A percentile compares a stretch with the other conserved stretches of the same genome.
Evolutionary conservation across 2,888 invertebrate genomes (phyloP).

Genomic region (Campopleginae sp.): DNA sequence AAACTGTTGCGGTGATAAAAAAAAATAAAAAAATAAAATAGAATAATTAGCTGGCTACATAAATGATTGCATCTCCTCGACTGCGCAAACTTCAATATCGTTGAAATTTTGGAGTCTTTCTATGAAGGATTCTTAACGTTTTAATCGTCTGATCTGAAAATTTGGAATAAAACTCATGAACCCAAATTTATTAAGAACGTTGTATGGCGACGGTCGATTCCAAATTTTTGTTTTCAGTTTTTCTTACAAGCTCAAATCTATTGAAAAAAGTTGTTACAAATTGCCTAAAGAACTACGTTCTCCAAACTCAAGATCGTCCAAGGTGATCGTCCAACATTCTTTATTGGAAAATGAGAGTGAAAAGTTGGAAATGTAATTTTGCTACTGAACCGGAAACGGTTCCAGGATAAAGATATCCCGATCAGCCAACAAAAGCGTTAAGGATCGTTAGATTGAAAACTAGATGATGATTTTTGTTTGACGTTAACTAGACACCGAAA

Average conservation of each 20-base stretch:
- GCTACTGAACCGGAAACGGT: not conserved
- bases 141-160: not conserved
- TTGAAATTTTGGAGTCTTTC: not conserved
- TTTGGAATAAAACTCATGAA: not conserved
- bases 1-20: not conserved
- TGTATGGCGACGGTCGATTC: no score
- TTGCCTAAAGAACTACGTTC: no score
- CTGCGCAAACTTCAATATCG: not conserved
- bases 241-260: no score
- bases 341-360: not conserved
- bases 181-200: not conserved
- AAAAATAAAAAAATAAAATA: not conserved
- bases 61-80: not conserved
- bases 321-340: no score
- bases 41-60: not conserved
- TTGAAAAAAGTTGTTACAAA: no score
- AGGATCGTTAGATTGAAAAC: not conserved
- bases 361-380: not conserved
- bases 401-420: not conserved
- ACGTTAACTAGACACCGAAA: slow-evolving; percentile 64
- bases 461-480: slow-evolving; percentile 14
- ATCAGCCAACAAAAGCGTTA: not conserved
- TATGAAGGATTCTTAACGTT: slow-evolving; percentile 7
- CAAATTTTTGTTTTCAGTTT: no score
- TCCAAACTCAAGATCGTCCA: no score